phyloP scores from a whole-genome alignment of 2,797 vertebrate genomes.

The Glossophaga mutica region DNA sequence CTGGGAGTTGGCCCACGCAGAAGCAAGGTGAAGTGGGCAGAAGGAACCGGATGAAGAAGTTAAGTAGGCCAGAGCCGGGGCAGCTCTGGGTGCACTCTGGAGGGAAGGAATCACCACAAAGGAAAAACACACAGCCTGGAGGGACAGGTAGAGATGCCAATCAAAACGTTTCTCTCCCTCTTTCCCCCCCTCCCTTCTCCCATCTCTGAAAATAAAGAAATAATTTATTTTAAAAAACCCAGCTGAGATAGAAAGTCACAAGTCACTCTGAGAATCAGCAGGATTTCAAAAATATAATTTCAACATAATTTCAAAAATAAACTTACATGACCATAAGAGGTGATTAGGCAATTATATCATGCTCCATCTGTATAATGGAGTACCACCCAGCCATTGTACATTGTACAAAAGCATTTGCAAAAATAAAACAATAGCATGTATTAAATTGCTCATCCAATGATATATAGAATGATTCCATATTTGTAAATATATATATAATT shows the following conservation, averaged over 20 bases:
- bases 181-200: too few species aligned
- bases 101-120: background rate
- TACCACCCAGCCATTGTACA: background rate
- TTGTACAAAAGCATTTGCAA: background rate
- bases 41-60: background rate
- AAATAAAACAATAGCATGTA: background rate
- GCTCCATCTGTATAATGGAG: background rate
- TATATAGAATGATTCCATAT: background rate
- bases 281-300: too few species aligned
- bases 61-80: background rate
- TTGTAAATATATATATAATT: background rate
- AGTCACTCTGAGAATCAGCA: background rate
- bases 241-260: background rate
- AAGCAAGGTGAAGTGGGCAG: background rate
- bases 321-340: background rate
- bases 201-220: too few species aligned
- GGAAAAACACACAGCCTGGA: background rate
- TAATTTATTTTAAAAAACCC: background rate
- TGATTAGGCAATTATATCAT: background rate
- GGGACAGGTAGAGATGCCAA: background rate
- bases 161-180: background rate
- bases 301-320: background rate
- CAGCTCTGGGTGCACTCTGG: background rate
- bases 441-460: background rate
- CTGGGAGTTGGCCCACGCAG: background rate